Evolutionary conservation across 2,888 invertebrate species (phyloP), one percentile per base, ranked within the genome.

Genomic region (Aspidiotus destructor): DNA sequence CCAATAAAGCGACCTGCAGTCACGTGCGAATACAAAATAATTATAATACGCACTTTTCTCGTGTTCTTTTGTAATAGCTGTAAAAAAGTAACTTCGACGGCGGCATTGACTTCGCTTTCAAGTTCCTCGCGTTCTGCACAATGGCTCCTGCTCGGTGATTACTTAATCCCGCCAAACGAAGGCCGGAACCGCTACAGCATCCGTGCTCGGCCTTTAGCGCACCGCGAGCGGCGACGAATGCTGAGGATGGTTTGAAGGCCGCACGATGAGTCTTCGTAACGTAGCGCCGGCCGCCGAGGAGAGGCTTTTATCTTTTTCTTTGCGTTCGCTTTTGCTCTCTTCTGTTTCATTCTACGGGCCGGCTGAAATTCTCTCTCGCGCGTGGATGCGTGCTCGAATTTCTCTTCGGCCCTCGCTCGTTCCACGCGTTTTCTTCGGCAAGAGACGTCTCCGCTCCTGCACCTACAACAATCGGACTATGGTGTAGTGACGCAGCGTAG

Each of bases 371-470:
- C 2, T 28, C 28, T 28, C 40, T 40, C 16, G 55, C 58, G 15
- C 8, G 58, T 13, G 40, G 28, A 58, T 58, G 58, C 58, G 58
- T 58, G 58, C 58, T 58, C 58, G 58, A 40, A 28, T 58, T 54
- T 52, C 15, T 52, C 15, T 52, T 52, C 52, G 17, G 17, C 8
- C 17, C 15, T 54, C 28, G 15, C 55, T 54, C 15, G 9, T 54
- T n/a, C 55, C 15, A 8, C 8, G 15, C 17, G 2, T 13, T 2
- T 6, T 3, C 48, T 48, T 48, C 6, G 2, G 48, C 48, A 48
- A 48, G 48, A 28, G 28, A 48, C n/a, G 48, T 48, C 48, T 48
- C n/a, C 48, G n/a, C 48, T 11, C 48, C n/a, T 48, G n/a, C 11
- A 48, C 11, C 2, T 48, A 48, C 48, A 48, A 48, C 48, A 48